Conservation (phyloP, 1,140 invertebrate genomes). For the Neelides sp. region DNA sequence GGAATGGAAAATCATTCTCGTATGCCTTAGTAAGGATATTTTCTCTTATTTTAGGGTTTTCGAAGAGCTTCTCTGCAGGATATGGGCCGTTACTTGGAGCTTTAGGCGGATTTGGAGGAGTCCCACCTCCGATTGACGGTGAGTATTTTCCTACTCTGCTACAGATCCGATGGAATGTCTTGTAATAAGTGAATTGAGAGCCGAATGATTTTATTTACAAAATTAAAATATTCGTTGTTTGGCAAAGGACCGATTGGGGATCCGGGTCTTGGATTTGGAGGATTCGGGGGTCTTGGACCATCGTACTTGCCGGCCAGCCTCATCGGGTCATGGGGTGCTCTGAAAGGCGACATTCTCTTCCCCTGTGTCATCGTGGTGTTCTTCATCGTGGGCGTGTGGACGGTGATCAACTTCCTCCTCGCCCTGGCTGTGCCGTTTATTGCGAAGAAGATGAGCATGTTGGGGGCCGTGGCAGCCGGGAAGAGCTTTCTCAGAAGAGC, state of each 20-base stretch:
- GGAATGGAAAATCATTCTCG: no score
- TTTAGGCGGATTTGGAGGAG: constrained; percentile 3
- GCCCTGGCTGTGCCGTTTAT: constrained; percentile 24
- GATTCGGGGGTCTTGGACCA: constrained; percentile 21
- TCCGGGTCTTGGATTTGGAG: constrained; percentile 1
- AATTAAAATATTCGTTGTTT: background rate
- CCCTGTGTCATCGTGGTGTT: constrained; percentile 29
- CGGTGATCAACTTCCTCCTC: constrained; percentile 24
- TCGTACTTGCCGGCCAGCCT: constrained; percentile 23
- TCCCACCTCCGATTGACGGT: constrained; percentile 1
- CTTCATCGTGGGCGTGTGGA: constrained; percentile 27
- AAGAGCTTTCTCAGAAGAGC: background rate
- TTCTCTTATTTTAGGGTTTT: no score
- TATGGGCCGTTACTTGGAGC: background rate
- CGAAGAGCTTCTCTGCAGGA: no score
- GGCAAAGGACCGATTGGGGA: background rate
- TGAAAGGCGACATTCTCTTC: constrained; percentile 26
- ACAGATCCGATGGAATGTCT: background rate
- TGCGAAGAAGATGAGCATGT: constrained; percentile 14
- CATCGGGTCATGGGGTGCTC: constrained; percentile 24
- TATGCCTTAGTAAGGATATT: no score
- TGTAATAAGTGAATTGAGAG: background rate
- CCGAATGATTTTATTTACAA: constrained; percentile 1
- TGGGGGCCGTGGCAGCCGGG: background rate
- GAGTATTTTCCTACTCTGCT: background rate